Percentiles rank a stretch among this genome's conserved stretches.
Conservation (phyloP, 1,140 invertebrate genomes). For the Holcopasites calliopsidis region DNA sequence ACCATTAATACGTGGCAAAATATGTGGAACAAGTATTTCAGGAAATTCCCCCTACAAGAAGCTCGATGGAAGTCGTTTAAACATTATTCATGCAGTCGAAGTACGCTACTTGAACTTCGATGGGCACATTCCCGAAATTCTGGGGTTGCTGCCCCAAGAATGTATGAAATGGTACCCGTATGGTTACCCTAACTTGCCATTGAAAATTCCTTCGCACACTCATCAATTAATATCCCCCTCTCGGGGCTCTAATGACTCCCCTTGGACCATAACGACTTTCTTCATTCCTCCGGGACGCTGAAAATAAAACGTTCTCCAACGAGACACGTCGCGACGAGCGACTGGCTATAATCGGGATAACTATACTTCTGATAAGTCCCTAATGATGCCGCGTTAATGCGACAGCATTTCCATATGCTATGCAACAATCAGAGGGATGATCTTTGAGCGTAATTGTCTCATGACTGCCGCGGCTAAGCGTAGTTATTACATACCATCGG, state of each 20-base stretch:
- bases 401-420: not conserved
- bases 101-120: not conserved
- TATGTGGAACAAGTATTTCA: too few species aligned
- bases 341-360: not conserved
- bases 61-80: too few species aligned
- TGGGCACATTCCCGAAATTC: not conserved
- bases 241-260: not conserved
- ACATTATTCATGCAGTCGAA: not conserved
- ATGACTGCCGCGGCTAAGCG: not conserved
- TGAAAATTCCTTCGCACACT: not conserved
- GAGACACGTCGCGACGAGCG: not conserved
- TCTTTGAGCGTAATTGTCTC: not conserved
- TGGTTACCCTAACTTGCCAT: not conserved
- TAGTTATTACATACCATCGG: slow-evolving; percentile 16
- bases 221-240: not conserved
- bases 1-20: not conserved
- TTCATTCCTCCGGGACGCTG: not conserved
- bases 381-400: not conserved
- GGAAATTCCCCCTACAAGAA: too few species aligned
- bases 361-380: not conserved
- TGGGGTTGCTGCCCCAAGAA: not conserved
- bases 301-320: not conserved
- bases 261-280: not conserved
- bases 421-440: not conserved
- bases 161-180: not conserved